A percentile compares a stretch with the other conserved stretches of the same genome.
phyloP scores from a whole-genome alignment of 2,888 invertebrate genomes.

The Phaedon cochleariae region DNA sequence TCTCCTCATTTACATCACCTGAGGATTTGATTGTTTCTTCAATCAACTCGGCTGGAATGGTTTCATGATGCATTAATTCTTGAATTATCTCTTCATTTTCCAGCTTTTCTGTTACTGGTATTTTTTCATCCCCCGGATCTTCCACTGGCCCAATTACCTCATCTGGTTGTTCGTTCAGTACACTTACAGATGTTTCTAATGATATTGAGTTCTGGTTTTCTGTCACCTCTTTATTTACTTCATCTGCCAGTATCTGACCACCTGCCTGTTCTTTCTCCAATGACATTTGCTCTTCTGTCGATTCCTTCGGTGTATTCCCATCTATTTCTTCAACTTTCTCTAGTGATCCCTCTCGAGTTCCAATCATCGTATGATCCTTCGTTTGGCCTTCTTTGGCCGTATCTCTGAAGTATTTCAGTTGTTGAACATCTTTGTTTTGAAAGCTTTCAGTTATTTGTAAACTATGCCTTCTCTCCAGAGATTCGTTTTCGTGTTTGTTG shows the following conservation, averaged over 20 bases:
- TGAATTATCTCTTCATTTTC: background rate
- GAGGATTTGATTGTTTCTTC: background rate
- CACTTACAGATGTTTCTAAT: background rate
- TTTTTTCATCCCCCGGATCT: background rate
- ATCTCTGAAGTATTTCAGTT: conserved; percentile 2
- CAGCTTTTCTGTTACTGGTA: too few relatives aligned
- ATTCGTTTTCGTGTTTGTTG: conserved; percentile 23
- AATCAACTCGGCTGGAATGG: background rate
- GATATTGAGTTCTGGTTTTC: background rate
- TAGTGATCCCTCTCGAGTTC: background rate
- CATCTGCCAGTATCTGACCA: background rate
- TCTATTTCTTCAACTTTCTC: background rate
- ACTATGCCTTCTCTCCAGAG: conserved; percentile 31
- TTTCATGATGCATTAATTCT: background rate
- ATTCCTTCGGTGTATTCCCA: background rate
- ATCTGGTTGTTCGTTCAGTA: background rate
- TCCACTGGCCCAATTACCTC: conserved; percentile 1
- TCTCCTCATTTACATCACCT: background rate
- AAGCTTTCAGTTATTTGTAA: conserved; percentile 38
- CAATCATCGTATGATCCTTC: background rate
- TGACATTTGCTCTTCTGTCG: background rate
- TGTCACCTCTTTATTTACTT: background rate
- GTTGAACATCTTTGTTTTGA: conserved; percentile 38
- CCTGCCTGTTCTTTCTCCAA: conserved; percentile 4
- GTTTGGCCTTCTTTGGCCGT: background rate